Evolutionary conservation across 2,113 vertebrate genomes (phyloP).

Genomic region (Meriones unguiculatus): DNA sequence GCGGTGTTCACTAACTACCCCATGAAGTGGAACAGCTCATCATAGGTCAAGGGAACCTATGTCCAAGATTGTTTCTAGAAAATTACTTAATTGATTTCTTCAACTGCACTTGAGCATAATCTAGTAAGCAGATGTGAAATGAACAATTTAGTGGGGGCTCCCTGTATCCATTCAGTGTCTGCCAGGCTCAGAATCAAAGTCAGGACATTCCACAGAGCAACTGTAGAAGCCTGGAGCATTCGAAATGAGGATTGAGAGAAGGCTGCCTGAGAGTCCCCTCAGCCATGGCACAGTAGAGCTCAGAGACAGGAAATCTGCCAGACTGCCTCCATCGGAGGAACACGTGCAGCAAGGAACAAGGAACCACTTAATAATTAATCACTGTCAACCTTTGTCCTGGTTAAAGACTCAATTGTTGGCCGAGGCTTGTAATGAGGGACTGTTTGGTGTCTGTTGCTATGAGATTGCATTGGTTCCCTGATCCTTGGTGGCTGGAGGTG

Average conservation of each 20-base stretch:
- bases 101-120: slow-evolving; percentile 69
- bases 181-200: slow-evolving; percentile 76
- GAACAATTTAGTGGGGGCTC: slow-evolving; percentile 78
- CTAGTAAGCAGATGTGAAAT: slow-evolving; percentile 74
- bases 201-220: slow-evolving; percentile 68
- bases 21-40: slow-evolving; percentile 33
- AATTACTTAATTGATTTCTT: slow-evolving; percentile 77
- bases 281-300: slow-evolving; percentile 68
- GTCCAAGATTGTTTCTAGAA: slow-evolving; percentile 68
- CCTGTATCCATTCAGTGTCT: slow-evolving; percentile 76
- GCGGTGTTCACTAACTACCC: neutral
- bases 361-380: slow-evolving; percentile 88
- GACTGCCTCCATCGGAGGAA: slow-evolving; percentile 86
- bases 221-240: slow-evolving; percentile 73
- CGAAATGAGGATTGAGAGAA: slow-evolving; percentile 76
- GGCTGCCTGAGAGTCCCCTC: slow-evolving; percentile 74
- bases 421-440: slow-evolving; percentile 85
- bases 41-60: slow-evolving; percentile 13
- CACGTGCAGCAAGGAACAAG: slow-evolving; percentile 87
- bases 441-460: slow-evolving; percentile 85
- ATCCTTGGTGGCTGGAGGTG: slow-evolving; percentile 58
- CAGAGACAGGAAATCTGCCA: slow-evolving; percentile 87
- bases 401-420: slow-evolving; percentile 87
- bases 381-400: slow-evolving; percentile 88
- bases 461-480: slow-evolving; percentile 72